Conservation (phyloP, 2,113 vertebrate species). For the Oxyruncus cristatus region DNA sequence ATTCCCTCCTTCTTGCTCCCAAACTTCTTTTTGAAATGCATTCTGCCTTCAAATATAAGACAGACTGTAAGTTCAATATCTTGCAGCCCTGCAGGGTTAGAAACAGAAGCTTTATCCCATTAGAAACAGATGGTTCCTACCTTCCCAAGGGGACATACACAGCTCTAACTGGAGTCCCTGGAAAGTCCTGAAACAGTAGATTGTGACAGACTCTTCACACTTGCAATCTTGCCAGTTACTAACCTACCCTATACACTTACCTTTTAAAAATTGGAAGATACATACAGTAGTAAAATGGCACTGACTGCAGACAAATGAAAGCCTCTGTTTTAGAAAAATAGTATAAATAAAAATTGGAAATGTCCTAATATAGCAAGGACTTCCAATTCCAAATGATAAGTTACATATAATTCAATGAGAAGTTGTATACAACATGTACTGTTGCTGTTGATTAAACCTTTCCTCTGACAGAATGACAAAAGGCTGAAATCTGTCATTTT, state of each 20-base stretch:
- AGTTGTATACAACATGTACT: background rate
- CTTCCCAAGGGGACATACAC: background rate
- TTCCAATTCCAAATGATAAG: background rate
- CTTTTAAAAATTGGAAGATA: background rate
- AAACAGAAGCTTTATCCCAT: conserved; percentile 37
- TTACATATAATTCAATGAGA: background rate
- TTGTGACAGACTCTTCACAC: conserved; percentile 16
- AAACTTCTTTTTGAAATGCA: background rate
- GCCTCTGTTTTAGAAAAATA: background rate
- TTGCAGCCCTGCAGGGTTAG: background rate
- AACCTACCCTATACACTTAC: background rate
- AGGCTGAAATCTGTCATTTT: background rate
- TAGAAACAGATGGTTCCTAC: conserved; percentile 32
- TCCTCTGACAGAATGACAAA: background rate
- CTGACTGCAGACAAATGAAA: background rate
- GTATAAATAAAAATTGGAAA: background rate
- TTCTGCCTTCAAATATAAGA: background rate
- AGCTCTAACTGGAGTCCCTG: background rate
- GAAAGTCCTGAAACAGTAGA: background rate
- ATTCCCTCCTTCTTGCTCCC: background rate
- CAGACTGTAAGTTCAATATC: background rate
- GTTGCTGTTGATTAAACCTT: background rate
- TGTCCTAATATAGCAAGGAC: background rate
- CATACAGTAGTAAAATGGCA: background rate
- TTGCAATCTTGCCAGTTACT: background rate